Percentiles rank a stretch among this genome's conserved stretches.
Evolutionary conservation across 2,113 vertebrate genomes (phyloP).

Genomic region (Bungarus multicinctus): DNA sequence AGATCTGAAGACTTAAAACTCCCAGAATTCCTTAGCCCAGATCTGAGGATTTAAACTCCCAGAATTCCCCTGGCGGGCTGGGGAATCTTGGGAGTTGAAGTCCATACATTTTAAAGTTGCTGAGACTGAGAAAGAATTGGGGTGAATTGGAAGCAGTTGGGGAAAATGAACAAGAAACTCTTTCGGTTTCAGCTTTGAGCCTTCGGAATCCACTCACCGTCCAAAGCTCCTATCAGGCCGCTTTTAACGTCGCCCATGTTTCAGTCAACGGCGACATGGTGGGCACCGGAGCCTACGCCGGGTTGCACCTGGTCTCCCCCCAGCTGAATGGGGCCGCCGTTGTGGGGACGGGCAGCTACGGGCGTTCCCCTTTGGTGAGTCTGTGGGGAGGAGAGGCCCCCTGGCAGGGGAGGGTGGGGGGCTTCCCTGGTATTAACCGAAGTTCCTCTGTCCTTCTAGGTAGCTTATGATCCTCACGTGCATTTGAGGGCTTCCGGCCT

Average conservation of each 20-base stretch:
- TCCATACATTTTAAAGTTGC: neutral
- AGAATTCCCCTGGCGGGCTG: neutral
- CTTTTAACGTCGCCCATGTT: slow-evolving; percentile 82
- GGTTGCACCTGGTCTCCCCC: slow-evolving; percentile 81
- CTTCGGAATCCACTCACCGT: slow-evolving; percentile 82
- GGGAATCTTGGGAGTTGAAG: neutral
- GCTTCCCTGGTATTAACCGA: too few species aligned
- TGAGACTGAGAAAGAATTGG: neutral
- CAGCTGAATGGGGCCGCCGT: slow-evolving; percentile 80
- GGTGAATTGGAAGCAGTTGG: neutral
- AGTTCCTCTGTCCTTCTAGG: slow-evolving; percentile 59
- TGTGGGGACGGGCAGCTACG: slow-evolving; percentile 69
- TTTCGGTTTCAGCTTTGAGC: slow-evolving; percentile 72
- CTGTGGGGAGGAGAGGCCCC: neutral
- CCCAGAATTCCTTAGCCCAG: neutral
- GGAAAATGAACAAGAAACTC: neutral
- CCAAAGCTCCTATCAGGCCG: slow-evolving; percentile 81
- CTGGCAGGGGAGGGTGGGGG: accelerated
- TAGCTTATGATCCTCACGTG: slow-evolving; percentile 84
- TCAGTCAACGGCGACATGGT: slow-evolving; percentile 84
- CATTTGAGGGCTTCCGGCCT: slow-evolving; percentile 82
- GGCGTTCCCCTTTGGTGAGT: slow-evolving; percentile 82
- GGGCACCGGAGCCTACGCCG: slow-evolving; percentile 69
- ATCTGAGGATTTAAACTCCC: neutral
- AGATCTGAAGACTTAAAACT: neutral